Percentiles rank a stretch among this genome's conserved stretches.
These are phyloP conservation scores for Petrolisthes cinctipes DNA, from an alignment of 2,888 invertebrate species.

Conservation along the genomic window DNA sequence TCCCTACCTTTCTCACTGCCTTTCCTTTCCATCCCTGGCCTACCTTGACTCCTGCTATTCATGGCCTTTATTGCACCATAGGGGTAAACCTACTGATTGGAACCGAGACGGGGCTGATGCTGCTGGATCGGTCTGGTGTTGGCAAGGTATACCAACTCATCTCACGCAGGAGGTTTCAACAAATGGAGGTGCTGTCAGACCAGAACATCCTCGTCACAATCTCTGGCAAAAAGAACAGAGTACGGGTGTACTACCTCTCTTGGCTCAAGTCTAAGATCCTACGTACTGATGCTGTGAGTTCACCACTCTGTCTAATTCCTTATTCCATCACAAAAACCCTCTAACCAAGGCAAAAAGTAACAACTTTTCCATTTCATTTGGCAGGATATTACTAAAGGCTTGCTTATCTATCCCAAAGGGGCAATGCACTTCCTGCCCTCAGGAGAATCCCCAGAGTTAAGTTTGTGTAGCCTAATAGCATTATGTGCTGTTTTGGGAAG, in stretches of 20 bases:
- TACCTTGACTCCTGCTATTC: not conserved
- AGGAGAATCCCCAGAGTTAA: too few relatives aligned
- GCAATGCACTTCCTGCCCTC: too few relatives aligned
- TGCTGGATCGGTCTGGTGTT: slow-evolving; percentile 97
- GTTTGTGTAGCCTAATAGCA: too few relatives aligned
- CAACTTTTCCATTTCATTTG: too few relatives aligned
- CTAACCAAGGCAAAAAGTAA: too few relatives aligned
- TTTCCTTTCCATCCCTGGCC: too few relatives aligned
- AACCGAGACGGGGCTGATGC: slow-evolving; percentile 98
- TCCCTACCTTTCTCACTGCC: too few relatives aligned
- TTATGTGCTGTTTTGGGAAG: too few relatives aligned
- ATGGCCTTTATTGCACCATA: slow-evolving; percentile 69
- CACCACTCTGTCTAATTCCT: not conserved
- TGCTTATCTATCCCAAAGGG: too few relatives aligned
- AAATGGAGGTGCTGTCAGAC: slow-evolving; percentile 99
- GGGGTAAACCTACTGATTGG: slow-evolving; percentile 98
- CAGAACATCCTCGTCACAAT: slow-evolving; percentile 99
- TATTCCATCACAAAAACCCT: too few relatives aligned
- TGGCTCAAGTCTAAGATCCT: slow-evolving; percentile 99
- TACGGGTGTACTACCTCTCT: slow-evolving; percentile 98
- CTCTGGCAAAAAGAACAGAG: slow-evolving; percentile 98
- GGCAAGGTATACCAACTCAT: slow-evolving; percentile 99
- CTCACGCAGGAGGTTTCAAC: slow-evolving; percentile 96
- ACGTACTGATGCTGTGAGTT: slow-evolving; percentile 80
- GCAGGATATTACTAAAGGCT: too few relatives aligned